Evolutionary conservation across 1,140 invertebrate species (phyloP).

Genomic region (Bombus superbus): DNA sequence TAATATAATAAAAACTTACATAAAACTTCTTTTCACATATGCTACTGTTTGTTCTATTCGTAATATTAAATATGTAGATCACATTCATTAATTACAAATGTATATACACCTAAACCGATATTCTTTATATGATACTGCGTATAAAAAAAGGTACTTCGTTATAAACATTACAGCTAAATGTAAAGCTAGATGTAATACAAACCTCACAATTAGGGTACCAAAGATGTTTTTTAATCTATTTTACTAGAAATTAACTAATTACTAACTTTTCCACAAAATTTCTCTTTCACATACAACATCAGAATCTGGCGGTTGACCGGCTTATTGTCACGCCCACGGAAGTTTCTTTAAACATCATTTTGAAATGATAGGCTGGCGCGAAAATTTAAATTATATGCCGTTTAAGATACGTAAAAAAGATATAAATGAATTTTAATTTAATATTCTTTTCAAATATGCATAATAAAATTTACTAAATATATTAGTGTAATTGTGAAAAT

Average conservation of each 20-base stretch:
- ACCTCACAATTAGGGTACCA: background rate
- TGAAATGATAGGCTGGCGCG: conserved; percentile 18
- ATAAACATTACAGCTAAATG: conserved; percentile 24
- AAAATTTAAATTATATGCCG: conserved; percentile 22
- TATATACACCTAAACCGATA: background rate
- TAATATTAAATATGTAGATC: background rate
- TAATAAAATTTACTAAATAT: background rate
- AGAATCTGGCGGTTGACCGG: conserved; percentile 29
- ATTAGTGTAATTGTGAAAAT: background rate
- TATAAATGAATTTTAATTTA: background rate
- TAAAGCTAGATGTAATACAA: conserved; percentile 29
- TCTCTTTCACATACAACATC: conserved; percentile 1
- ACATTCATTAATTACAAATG: background rate
- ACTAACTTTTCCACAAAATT: background rate
- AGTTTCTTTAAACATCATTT: conserved; percentile 19
- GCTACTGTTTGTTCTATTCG: background rate
- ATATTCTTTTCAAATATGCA: background rate
- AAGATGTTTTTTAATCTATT: background rate
- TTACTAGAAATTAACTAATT: background rate
- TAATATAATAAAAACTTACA: background rate
- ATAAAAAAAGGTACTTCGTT: conserved; percentile 27
- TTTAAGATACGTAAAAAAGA: background rate
- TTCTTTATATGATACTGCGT: conserved; percentile 36
- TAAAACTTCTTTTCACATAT: background rate
- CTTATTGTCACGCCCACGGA: conserved; percentile 27